A percentile compares a stretch with the other conserved stretches of the same genome.
Evolutionary conservation across 2,888 invertebrate genomes (phyloP).

Genomic region (Zaprionus bogoriensis): DNA sequence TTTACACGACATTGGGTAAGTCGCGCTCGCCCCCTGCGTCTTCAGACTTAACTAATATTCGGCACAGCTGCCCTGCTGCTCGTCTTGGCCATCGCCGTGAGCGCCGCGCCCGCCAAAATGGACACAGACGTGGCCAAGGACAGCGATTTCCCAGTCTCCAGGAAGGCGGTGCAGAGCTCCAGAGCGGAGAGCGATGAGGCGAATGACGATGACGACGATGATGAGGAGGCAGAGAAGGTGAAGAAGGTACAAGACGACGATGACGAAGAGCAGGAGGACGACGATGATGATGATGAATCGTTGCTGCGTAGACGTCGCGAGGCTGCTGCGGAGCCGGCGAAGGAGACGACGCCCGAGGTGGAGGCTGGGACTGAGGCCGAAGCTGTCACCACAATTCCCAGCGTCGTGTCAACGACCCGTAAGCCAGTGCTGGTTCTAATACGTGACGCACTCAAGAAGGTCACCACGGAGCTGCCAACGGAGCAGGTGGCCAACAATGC

Average conservation of each 20-base stretch:
- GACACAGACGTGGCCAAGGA: conserved; percentile 20
- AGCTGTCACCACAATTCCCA: conserved; percentile 33
- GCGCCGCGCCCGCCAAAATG: conserved; percentile 42
- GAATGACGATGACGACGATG: conserved; percentile 63
- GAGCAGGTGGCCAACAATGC: conserved; percentile 81
- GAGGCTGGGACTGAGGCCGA: conserved; percentile 16
- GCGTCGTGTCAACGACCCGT: conserved; percentile 45
- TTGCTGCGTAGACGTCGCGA: conserved; percentile 61
- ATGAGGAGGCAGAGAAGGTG: conserved; percentile 38
- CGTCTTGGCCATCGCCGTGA: conserved; percentile 41
- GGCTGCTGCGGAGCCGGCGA: conserved; percentile 9
- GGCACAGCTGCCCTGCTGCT: conserved; percentile 47
- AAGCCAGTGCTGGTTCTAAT: conserved; percentile 79
- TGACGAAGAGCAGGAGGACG: conserved; percentile 49
- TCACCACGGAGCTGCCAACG: conserved; percentile 77
- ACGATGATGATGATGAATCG: conserved; percentile 46
- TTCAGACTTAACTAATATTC: background rate
- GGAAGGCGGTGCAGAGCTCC: conserved; percentile 20
- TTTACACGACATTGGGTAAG: conserved; percentile 60
- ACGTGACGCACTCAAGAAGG: conserved; percentile 80
- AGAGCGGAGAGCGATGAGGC: conserved; percentile 59
- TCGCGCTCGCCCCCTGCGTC: background rate
- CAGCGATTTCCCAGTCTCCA: conserved; percentile 21
- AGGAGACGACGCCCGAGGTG: conserved; percentile 17
- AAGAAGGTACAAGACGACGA: conserved; percentile 38